Conservation (phyloP, 2,888 invertebrate species). For the Chaitophorus viminalis region DNA sequence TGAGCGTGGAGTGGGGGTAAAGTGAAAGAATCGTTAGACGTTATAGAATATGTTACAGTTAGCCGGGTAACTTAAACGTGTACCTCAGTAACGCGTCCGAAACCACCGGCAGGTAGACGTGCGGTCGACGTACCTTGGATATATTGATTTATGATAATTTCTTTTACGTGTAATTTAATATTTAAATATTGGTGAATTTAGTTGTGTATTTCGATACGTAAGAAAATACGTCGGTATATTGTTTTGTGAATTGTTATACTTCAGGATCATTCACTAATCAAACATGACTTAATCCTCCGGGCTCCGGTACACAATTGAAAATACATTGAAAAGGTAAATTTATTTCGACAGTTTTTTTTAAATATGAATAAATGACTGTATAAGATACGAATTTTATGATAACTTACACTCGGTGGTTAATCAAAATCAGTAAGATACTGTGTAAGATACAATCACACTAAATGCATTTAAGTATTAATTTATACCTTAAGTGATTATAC, state of each 20-base stretch:
- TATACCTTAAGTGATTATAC: too few species aligned
- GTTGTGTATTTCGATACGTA: neutral
- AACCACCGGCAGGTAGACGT: conserved; percentile 46
- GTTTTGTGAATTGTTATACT: conserved; percentile 18
- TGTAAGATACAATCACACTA: too few species aligned
- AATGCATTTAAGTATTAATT: too few species aligned
- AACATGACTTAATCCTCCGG: conserved; percentile 3
- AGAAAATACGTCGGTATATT: neutral
- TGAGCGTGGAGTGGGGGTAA: conserved; percentile 6
- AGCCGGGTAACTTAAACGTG: conserved; percentile 41
- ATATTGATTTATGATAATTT: conserved; percentile 36
- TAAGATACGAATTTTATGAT: too few species aligned
- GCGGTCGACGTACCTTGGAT: neutral
- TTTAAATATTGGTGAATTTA: conserved; percentile 3
- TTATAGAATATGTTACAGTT: conserved; percentile 32
- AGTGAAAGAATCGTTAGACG: conserved; percentile 53
- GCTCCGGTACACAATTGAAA: conserved; percentile 7
- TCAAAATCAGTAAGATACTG: too few species aligned
- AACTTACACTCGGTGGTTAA: neutral
- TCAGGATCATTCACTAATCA: neutral
- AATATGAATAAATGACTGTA: neutral
- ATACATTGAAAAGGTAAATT: conserved; percentile 24
- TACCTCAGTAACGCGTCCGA: conserved; percentile 35
- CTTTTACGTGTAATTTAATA: neutral
- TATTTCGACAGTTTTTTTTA: neutral